Base-by-base conservation (phyloP, 30 jellyfish, hydroid and myxozoan species). In the Aurelia sp. region DNA sequence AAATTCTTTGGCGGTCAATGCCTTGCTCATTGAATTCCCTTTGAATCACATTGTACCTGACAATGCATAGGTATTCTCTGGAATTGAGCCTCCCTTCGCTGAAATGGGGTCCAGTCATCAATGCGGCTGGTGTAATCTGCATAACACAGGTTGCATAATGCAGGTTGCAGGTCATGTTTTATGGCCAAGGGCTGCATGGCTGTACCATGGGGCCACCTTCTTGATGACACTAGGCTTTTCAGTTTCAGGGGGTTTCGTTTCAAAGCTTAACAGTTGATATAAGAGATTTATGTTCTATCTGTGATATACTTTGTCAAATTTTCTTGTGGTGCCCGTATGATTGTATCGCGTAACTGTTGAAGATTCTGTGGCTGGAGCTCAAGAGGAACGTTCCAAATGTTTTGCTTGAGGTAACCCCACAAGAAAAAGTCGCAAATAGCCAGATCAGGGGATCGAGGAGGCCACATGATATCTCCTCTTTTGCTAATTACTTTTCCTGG, bases 81-180 rank as follows among this genome's bases (percentile, higher is more conserved):
- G 76, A 12, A 20, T 13, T 2, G 27, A 65, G 76, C 27, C 48
- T 65, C 16, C 76, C 76, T 19, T 30, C 22, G 16, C 1, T 22
- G 21, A 65, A 21, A 65, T 65, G 76, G 13, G 76, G 76, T 19
- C 76, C 76, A 20, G n/a, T n/a, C n/a, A n/a, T n/a, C n/a, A n/a
- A n/a, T n/a, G n/a, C n/a, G n/a, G n/a, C n/a, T n/a, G n/a, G n/a
- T n/a, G n/a, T n/a, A n/a, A n/a, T n/a, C n/a, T n/a, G n/a, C n/a
- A n/a, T n/a, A n/a, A n/a, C n/a, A n/a, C n/a, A n/a, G n/a, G n/a
- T n/a, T n/a, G n/a, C n/a, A n/a, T n/a, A n/a, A n/a, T n/a, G n/a
- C n/a, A n/a, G n/a, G n/a, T n/a, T n/a, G n/a, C n/a, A n/a, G n/a
- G n/a, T n/a, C n/a, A n/a, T n/a, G n/a, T n/a, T n/a, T n/a, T n/a